Percentiles rank a stretch among this genome's conserved stretches.
Evolutionary conservation across 2,888 invertebrate species (phyloP).

Genomic region (Ptilodon capucinus): DNA sequence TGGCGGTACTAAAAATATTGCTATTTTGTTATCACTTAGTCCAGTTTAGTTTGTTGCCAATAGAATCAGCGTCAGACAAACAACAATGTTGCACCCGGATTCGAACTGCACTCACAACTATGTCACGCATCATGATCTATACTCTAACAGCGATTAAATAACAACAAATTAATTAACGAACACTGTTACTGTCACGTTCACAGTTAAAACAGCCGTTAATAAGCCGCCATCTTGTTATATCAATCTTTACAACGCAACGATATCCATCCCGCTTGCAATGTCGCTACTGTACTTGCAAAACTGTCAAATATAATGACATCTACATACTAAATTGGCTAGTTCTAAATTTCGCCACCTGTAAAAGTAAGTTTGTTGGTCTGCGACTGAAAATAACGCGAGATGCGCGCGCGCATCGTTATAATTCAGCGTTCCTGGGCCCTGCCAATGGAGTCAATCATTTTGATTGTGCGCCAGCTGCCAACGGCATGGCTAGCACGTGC

Average conservation of each 20-base stretch:
- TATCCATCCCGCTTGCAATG: background rate
- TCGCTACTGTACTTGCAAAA: background rate
- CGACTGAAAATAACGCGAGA: slow-evolving; percentile 6
- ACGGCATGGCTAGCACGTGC: no score
- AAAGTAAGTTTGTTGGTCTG: background rate
- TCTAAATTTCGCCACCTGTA: background rate
- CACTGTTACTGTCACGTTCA: background rate
- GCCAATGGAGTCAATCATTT: slow-evolving; percentile 38
- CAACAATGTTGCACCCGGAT: background rate
- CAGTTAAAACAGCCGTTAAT: background rate
- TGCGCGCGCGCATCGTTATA: slow-evolving; percentile 8
- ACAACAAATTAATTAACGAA: background rate
- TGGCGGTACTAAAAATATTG: no score
- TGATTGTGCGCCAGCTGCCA: slow-evolving; percentile 26
- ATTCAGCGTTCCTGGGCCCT: slow-evolving; percentile 15
- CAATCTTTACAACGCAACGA: background rate
- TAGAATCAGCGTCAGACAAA: no score
- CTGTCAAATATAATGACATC: background rate
- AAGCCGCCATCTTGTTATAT: background rate
- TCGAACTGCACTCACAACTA: background rate
- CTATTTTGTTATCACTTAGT: no score
- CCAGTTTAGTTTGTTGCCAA: no score
- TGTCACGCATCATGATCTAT: background rate
- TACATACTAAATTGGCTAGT: background rate
- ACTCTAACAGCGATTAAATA: background rate